Base-by-base conservation (phyloP, 2,797 vertebrate genomes). In the Enteromius mattozi region DNA sequence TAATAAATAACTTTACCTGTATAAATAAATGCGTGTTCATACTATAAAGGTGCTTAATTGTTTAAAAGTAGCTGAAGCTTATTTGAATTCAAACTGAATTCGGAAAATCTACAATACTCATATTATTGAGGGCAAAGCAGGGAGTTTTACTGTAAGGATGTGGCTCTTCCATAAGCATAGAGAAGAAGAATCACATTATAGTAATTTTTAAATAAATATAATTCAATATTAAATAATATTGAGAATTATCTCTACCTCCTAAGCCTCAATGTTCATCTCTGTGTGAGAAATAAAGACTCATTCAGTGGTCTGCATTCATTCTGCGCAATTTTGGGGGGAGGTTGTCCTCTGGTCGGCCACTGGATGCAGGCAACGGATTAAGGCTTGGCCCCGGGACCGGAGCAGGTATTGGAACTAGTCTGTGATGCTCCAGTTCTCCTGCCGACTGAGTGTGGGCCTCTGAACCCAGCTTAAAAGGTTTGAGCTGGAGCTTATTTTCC, bases 311-410 rank as follows among this genome's bases (percentile, higher is more conserved):
- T 0, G 94, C 95, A 37, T 95, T 96, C 93, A 93, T 95, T 92
- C 94, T 93, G 86, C 91, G 89, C 85, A 96, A 89, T 88, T 96
- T 96, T 42, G 94, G 86, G 2, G 96, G 96, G 83, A 96, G 90
- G 89, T 94, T 93, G 88, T 96, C 95, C 83, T 96, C 96, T 4
- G 91, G 82, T 78, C 95, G 92, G 71, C 90, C 56, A 68, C 93
- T 93, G 0, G 86, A 81, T 12, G 83, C 10, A 6, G 92, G 86
- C 80, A 93, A 83, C 65, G 72, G 72, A 85, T 83, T 54, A 85
- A 87, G 56, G 82, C 69, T 24, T 79, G 84, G 69, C 86, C 81
- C 84, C 17, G 82, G 2, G 9, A 91, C 79, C 45, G 88, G 82
- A 87, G 89, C 40, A 4, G 92, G 84, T 24, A 88, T 87, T 59